Percentiles rank a stretch among this genome's conserved stretches.
phyloP scores from a whole-genome alignment of 2,113 vertebrate genomes.

The Limnothrissa miodon region DNA sequence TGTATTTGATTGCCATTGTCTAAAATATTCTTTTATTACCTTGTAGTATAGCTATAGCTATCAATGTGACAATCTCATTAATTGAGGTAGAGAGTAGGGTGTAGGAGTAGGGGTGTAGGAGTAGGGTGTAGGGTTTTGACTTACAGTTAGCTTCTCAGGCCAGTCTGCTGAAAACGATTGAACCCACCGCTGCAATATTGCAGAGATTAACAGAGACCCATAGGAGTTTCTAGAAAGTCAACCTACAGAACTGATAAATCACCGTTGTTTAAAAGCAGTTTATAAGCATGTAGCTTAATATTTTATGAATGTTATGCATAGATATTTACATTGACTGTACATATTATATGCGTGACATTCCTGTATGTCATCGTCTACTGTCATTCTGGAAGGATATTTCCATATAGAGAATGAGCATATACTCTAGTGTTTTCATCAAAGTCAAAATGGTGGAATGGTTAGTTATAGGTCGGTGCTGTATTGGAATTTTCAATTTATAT shows the following conservation, averaged over 20 bases:
- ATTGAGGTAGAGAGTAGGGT: not conserved
- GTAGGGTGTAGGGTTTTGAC: not conserved
- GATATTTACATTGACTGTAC: not conserved
- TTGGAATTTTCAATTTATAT: slow-evolving; percentile 62
- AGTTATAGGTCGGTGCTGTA: slow-evolving; percentile 71
- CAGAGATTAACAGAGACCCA: not conserved
- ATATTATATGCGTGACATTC: not conserved
- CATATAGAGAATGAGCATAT: slow-evolving; percentile 53
- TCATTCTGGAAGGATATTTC: not conserved
- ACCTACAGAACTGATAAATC: not conserved
- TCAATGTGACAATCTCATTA: not conserved
- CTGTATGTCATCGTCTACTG: not conserved
- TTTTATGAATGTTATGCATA: not conserved
- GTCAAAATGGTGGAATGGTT: slow-evolving; percentile 46
- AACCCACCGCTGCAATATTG: not conserved
- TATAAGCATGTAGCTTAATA: not conserved
- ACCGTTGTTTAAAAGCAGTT: not conserved
- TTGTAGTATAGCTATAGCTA: not conserved
- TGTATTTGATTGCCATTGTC: not conserved
- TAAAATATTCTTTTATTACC: not conserved
- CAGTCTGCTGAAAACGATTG: not conserved
- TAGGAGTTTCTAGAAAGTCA: not conserved
- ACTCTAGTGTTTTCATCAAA: slow-evolving; percentile 72
- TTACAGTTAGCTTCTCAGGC: not conserved
- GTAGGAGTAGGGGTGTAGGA: too few species aligned